These are phyloP conservation scores for Glaucidium brasilianum DNA, from an alignment of 2,113 vertebrate genomes.

Conservation along the genomic window DNA sequence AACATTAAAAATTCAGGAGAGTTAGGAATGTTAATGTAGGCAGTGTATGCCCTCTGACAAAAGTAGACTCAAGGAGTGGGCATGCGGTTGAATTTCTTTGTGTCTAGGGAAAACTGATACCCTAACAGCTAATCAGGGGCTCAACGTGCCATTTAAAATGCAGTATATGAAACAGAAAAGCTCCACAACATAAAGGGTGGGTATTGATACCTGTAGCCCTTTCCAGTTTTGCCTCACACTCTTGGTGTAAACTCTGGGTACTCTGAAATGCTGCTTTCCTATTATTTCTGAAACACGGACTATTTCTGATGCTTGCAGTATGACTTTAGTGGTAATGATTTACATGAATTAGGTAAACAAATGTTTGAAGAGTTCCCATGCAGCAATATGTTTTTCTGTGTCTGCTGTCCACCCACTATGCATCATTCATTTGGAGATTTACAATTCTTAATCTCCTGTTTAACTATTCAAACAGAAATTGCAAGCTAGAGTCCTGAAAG, in stretches of 20 bases:
- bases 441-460: not conserved
- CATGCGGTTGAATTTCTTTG: not conserved
- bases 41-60: not conserved
- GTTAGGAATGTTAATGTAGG: not conserved
- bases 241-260: not conserved
- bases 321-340: not conserved
- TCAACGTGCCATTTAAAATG: not conserved
- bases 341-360: not conserved
- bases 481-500: not conserved
- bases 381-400: not conserved
- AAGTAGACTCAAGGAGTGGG: not conserved
- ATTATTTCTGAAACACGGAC: not conserved
- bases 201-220: not conserved
- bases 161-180: not conserved
- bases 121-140: not conserved
- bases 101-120: not conserved
- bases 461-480: not conserved
- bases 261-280: not conserved
- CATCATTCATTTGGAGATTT: not conserved
- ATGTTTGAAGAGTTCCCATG: not conserved
- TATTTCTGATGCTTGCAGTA: not conserved
- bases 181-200: not conserved
- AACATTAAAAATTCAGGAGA: constrained; percentile 27
- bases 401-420: not conserved
- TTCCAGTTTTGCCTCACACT: not conserved